Evolutionary conservation across 2,113 vertebrate genomes (phyloP).

Genomic region (Otolemur garnettii): DNA sequence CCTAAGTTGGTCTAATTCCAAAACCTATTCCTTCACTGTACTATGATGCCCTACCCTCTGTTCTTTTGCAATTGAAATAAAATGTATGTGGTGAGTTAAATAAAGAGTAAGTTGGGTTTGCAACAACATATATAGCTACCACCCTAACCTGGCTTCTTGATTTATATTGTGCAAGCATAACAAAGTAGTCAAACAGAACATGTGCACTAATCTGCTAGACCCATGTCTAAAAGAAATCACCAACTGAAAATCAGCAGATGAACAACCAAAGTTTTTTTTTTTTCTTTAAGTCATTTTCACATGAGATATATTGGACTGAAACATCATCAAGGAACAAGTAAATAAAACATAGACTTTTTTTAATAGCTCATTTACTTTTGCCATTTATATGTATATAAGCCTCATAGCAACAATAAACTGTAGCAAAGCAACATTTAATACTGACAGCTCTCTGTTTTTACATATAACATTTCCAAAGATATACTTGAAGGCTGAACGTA

Average conservation of each 20-base stretch:
- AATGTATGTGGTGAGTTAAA: neutral
- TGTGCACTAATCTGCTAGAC: neutral
- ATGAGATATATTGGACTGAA: neutral
- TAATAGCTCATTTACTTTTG: slow-evolving; percentile 42
- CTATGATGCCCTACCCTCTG: neutral
- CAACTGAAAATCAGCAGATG: neutral
- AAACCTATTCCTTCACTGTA: neutral
- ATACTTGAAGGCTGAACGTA: neutral
- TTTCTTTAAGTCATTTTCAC: neutral
- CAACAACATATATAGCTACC: neutral
- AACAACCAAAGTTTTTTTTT: neutral
- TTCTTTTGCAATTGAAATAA: slow-evolving; percentile 41
- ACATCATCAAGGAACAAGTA: slow-evolving; percentile 1
- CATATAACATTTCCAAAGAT: slow-evolving; percentile 4
- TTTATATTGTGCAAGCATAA: neutral
- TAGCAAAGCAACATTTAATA: slow-evolving; percentile 21
- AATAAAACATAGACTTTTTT: neutral
- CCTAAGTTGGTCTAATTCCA: neutral
- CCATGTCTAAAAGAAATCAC: neutral
- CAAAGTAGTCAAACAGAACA: slow-evolving; percentile 40
- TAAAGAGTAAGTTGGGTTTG: neutral
- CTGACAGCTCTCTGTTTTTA: neutral
- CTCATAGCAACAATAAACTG: slow-evolving; percentile 6
- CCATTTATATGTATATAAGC: neutral
- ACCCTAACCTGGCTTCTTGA: neutral